Base-by-base conservation (phyloP, 2,888 invertebrate genomes). In the Chirona hameri region DNA sequence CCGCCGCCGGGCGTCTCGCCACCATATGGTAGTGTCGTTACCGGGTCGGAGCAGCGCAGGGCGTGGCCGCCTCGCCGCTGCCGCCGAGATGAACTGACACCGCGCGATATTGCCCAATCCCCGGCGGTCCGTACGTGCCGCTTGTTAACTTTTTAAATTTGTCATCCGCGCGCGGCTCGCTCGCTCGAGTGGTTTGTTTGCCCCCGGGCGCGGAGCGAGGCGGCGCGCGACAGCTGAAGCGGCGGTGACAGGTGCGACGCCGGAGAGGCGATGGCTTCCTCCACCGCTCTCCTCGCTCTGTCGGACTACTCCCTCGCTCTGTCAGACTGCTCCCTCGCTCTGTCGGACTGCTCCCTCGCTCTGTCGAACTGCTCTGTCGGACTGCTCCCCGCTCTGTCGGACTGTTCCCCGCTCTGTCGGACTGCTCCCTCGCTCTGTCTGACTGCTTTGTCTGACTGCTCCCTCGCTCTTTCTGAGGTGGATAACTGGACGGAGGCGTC, bases 131-230 rank as follows among this genome's bases (percentile, higher is more conserved):
- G 72, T 10, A 18, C 5, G 72, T 27, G 69, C 24, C 69, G 69
- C 72, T 18, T 31, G 72, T 72, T 29, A 29, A 72, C 72, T 72
- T 72, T 69, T 72, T 72, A 31, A 72, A 72, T 72, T 72, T 72
- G 72, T 72, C 29, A 29, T 15, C 15, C 18, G 72, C 52, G 52
- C 52, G 15, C 52, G 15, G 52, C 52, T 4, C 15, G 18, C 29
- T 3, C 5, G 72, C 18, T 15, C 31, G 72, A 72, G 29, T 29
- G 31, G 72, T 18, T 72, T 72, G 72, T 72, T 72, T 72, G 29
- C 72, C 21, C 72, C 1, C 31, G 29, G 31, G 31, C 5, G 15
- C 27, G 14, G 27, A 27, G 9, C 29, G 0, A 27, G 27, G 31
- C 69, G 29, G 0, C 15, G 18, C 72, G 31, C 65, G 31, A 5